Percentiles rank a stretch among this genome's conserved stretches.
Evolutionary conservation across 2,888 invertebrate genomes (phyloP).

Genomic region (Hydrotaea diabolus): DNA sequence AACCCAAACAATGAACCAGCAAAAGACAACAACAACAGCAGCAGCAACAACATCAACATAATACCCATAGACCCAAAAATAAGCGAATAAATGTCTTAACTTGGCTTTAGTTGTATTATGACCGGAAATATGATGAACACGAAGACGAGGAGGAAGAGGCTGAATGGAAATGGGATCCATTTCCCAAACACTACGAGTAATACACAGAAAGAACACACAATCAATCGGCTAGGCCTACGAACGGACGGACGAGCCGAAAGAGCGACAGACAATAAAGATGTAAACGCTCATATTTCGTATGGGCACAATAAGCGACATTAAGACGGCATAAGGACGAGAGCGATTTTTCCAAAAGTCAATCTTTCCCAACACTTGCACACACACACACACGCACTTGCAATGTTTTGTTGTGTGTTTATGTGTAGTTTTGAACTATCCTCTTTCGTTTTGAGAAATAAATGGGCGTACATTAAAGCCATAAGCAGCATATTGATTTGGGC

Average conservation of each 20-base stretch:
- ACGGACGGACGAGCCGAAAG: not conserved
- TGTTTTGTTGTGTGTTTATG: not conserved
- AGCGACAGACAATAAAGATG: conserved; percentile 20
- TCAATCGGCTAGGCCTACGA: conserved; percentile 1
- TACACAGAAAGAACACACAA: not conserved
- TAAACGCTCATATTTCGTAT: conserved; percentile 43
- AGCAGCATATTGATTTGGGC: conserved; percentile 41
- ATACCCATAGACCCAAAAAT: conserved; percentile 29
- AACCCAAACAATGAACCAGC: conserved; percentile 12
- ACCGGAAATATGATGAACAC: conserved; percentile 47
- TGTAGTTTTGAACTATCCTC: conserved; percentile 41
- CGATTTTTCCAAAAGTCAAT: conserved; percentile 42
- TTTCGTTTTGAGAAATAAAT: not conserved
- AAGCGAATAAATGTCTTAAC: conserved; percentile 49
- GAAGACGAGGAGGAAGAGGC: conserved; percentile 9
- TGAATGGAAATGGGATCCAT: not conserved
- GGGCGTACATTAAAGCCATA: conserved; percentile 35
- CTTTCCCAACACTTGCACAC: conserved; percentile 18
- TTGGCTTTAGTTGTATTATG: conserved; percentile 45
- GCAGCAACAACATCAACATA: conserved; percentile 13
- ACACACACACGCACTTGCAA: not conserved
- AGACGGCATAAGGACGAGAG: conserved; percentile 54
- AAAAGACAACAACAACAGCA: conserved; percentile 9
- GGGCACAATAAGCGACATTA: conserved; percentile 58
- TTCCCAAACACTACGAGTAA: not conserved